Conservation (phyloP, 2,888 invertebrate genomes). For the Drosophila incognita region DNA sequence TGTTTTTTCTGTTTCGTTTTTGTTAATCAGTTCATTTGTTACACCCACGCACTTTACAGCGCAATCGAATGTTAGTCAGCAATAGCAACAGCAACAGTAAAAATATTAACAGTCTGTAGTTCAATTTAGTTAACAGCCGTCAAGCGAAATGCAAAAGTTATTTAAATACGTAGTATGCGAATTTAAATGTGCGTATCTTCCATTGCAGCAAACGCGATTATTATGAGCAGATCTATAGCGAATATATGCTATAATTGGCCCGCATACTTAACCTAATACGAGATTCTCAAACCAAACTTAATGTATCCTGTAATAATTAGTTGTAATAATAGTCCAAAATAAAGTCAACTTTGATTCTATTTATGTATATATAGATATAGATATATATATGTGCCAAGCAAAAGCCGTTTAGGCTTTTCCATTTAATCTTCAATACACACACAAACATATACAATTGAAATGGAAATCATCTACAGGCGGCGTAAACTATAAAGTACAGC, state of each 20-base stretch:
- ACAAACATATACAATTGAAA: slow-evolving; percentile 47
- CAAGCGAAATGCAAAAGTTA: slow-evolving; percentile 19
- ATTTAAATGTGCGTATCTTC: slow-evolving; percentile 68
- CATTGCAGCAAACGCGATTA: slow-evolving; percentile 82
- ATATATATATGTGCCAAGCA: slow-evolving; percentile 43
- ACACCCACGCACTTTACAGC: slow-evolving; percentile 65
- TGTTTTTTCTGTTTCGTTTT: slow-evolving; percentile 53
- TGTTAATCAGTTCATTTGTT: slow-evolving; percentile 75
- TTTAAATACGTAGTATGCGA: slow-evolving; percentile 14
- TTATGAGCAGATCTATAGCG: slow-evolving; percentile 80
- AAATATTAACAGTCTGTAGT: slow-evolving; percentile 44
- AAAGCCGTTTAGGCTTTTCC: slow-evolving; percentile 50
- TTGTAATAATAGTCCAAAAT: slow-evolving; percentile 58
- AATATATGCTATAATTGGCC: slow-evolving; percentile 75
- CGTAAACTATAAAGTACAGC: slow-evolving; percentile 49
- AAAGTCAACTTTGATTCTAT: slow-evolving; percentile 68
- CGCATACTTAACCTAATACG: slow-evolving; percentile 28
- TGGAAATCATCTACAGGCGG: slow-evolving; percentile 47
- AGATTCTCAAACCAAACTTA: slow-evolving; percentile 32
- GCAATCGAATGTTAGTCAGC: slow-evolving; percentile 46
- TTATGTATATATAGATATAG: slow-evolving; percentile 17
- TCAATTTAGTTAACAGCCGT: slow-evolving; percentile 41
- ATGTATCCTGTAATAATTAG: slow-evolving; percentile 55
- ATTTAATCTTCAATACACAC: slow-evolving; percentile 64
- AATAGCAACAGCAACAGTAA: slow-evolving; percentile 17